phyloP scores from a whole-genome alignment of 2,113 vertebrate genomes.

The Thalassarche chlororhynchos region DNA sequence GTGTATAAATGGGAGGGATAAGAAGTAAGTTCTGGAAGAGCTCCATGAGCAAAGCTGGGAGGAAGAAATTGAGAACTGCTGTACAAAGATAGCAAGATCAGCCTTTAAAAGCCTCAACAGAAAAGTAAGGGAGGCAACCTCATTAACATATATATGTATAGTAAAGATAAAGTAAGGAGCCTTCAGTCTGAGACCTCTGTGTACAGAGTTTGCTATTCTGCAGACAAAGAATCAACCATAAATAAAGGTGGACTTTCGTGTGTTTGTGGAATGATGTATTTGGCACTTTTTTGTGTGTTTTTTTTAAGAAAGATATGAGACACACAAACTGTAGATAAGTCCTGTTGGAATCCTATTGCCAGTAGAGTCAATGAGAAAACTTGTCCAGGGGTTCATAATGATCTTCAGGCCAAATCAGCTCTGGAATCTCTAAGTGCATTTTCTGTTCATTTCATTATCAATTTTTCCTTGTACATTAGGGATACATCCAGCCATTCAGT shows the following conservation, averaged over 20 bases:
- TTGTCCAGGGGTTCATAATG: neutral
- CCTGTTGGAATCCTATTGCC: neutral
- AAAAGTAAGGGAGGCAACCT: neutral
- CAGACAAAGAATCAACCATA: neutral
- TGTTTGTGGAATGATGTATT: neutral
- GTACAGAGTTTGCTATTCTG: neutral
- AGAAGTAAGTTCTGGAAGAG: neutral
- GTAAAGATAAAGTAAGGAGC: neutral
- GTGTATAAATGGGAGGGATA: neutral
- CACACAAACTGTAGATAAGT: neutral
- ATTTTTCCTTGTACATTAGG: neutral
- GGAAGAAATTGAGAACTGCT: neutral
- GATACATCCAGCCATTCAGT: neutral
- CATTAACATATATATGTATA: neutral
- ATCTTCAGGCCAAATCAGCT: neutral
- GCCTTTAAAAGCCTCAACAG: neutral
- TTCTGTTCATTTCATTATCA: conserved; percentile 5
- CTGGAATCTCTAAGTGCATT: neutral
- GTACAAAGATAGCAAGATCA: neutral
- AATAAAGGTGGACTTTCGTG: neutral
- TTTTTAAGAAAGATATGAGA: neutral
- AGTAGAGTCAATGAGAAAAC: neutral
- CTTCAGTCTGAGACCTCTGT: neutral
- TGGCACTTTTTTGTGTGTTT: neutral
- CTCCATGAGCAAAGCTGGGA: neutral